Evolutionary conservation across 2,888 invertebrate genomes (phyloP).

Genomic region (Hydroisotoma schaefferi): DNA sequence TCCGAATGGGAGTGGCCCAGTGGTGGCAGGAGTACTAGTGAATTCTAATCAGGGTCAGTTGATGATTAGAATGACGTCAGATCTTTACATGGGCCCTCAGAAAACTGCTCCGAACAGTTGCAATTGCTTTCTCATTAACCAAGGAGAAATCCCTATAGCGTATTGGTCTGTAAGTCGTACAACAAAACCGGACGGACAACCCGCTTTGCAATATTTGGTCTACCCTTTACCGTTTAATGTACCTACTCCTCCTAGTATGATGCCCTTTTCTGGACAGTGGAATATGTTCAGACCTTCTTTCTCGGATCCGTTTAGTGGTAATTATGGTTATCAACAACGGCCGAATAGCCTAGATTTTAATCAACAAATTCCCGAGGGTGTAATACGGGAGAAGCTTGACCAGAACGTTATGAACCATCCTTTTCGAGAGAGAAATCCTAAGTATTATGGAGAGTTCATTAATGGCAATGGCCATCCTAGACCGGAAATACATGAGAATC

Average conservation of each 20-base stretch:
- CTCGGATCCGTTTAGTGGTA: constrained; percentile 28
- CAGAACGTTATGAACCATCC: too few species aligned
- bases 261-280: constrained; percentile 20
- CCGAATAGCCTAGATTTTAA: too few species aligned
- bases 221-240: constrained; percentile 39
- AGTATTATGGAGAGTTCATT: too few species aligned
- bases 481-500: not conserved
- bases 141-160: constrained; percentile 43
- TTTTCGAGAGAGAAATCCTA: constrained; percentile 20
- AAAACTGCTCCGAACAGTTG: constrained; percentile 19
- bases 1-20: constrained; percentile 35
- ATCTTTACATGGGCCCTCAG: constrained; percentile 19
- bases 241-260: constrained; percentile 42
- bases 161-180: constrained; percentile 46
- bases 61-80: constrained; percentile 40
- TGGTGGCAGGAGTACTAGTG: constrained; percentile 44
- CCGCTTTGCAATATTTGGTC: constrained; percentile 43
- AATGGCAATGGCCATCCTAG: constrained; percentile 11
- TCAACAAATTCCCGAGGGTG: not conserved
- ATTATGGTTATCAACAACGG: too few species aligned
- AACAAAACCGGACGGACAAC: constrained; percentile 35
- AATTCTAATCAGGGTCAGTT: constrained; percentile 29
- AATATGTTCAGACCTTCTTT: constrained; percentile 32
- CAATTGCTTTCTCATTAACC: constrained; percentile 40
- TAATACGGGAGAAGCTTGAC: too few species aligned